Percentiles rank a stretch among this genome's conserved stretches.
Conservation (phyloP, 2,888 invertebrate species). For the Merodon equestris region DNA sequence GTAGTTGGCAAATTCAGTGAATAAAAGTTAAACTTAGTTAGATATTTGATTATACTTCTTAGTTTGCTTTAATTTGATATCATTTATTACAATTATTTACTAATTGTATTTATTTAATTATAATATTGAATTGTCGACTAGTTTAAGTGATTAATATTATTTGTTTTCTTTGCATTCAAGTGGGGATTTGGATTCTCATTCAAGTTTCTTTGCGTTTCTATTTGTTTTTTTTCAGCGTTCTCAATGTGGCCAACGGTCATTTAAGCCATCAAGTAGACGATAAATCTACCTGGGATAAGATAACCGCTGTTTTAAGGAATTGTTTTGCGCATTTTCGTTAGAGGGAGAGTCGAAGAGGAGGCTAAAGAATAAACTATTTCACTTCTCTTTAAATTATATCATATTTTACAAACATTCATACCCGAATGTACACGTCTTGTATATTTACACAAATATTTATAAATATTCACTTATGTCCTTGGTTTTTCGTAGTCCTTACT, state of each 20-base stretch:
- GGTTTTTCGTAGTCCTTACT: slow-evolving; percentile 48
- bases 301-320: slow-evolving; percentile 15
- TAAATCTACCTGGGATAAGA: slow-evolving; percentile 52
- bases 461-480: slow-evolving; percentile 58
- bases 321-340: slow-evolving; percentile 51
- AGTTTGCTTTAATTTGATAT: slow-evolving; percentile 57
- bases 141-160: slow-evolving; percentile 65
- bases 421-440: slow-evolving; percentile 13
- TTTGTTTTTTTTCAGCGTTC: slow-evolving; percentile 21
- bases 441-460: slow-evolving; percentile 63
- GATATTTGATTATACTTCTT: slow-evolving; percentile 37
- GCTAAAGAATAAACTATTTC: slow-evolving; percentile 49
- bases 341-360: slow-evolving; percentile 55
- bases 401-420: slow-evolving; percentile 37
- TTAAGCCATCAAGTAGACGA: slow-evolving; percentile 48
- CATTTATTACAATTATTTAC: slow-evolving; percentile 69
- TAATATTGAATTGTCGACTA: slow-evolving; percentile 68
- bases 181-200: slow-evolving; percentile 28
- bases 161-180: slow-evolving; percentile 29
- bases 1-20: too few relatives aligned
- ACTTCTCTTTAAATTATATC: slow-evolving; percentile 22
- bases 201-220: slow-evolving; percentile 10
- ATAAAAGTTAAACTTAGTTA: slow-evolving; percentile 62
- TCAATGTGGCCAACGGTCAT: slow-evolving; percentile 3
- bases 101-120: slow-evolving; percentile 55